Conservation (phyloP, 2,797 vertebrate species). For the Australoheros facetus region DNA sequence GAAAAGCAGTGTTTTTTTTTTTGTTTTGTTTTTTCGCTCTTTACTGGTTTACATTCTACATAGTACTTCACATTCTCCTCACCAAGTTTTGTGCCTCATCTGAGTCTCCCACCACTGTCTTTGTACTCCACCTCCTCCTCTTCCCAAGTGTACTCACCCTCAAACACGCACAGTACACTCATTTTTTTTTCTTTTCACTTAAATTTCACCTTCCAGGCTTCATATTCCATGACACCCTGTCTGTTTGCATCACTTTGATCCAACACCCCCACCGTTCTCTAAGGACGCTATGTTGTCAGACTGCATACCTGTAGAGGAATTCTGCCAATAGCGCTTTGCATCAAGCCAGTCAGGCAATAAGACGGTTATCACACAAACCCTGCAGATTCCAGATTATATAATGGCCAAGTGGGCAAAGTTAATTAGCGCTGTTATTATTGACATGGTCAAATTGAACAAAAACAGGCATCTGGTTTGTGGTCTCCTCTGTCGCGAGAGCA, state of each 20-base stretch:
- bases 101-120: conserved; percentile 20
- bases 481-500: neutral
- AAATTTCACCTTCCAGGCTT: conserved; percentile 69
- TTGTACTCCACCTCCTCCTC: conserved; percentile 29
- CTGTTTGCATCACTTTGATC: conserved; percentile 76
- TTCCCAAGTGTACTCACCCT: conserved; percentile 32
- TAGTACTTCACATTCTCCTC: conserved; percentile 5
- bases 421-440: conserved; percentile 34
- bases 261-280: conserved; percentile 63
- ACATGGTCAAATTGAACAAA: conserved; percentile 28
- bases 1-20: conserved; percentile 1
- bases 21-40: neutral
- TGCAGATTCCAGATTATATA: conserved; percentile 40
- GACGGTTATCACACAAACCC: conserved; percentile 40
- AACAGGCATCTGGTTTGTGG: conserved; percentile 44
- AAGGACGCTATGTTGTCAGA: conserved; percentile 60
- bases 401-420: conserved; percentile 42
- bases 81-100: conserved; percentile 18
- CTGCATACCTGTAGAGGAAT: conserved; percentile 70
- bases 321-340: conserved; percentile 68
- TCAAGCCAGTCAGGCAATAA: conserved; percentile 52
- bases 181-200: conserved; percentile 52
- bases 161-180: conserved; percentile 14
- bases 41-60: conserved; percentile 12
- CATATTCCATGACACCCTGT: conserved; percentile 80